Base-by-base conservation (phyloP, 2,113 vertebrate genomes). In the Malurus alboscapulatus region DNA sequence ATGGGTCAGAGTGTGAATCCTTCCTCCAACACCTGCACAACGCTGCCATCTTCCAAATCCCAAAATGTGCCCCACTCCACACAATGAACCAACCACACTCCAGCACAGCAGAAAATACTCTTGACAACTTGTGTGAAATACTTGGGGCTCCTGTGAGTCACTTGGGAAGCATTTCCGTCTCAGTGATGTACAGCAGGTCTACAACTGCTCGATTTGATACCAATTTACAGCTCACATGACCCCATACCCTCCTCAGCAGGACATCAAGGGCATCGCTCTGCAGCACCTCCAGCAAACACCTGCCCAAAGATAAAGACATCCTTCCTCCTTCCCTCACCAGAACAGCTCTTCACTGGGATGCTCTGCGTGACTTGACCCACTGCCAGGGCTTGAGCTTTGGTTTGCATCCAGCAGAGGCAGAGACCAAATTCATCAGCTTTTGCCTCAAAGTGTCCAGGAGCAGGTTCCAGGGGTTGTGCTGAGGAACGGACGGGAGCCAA, bases 361-460 rank as follows among this genome's bases (percentile, higher is more conserved):
- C 29, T 90, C 90, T 88, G 90, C 18, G 1, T 59, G 67, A 83
- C 63, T 95, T 96, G 95, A 85, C 79, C 82, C 2, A 0, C 79
- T 96, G 95, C 95, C 95, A 96, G 72, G 27, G 67, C 86, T 87
- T 61, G 42, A 88, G 75, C 63, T 61, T 92, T 96, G 96, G 88
- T 88, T 32, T 85, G 66, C 29, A 58, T 94, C 96, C 96, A 95
- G 90, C 63, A 90, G 92, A 66, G 90, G 51, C 19, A 67, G 75
- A 69, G 51, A 91, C 63, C 55, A 42, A 69, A 81, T 83, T 67
- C 69, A 40, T 72, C 7, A 3, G 59, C 26, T 92, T 92, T 86
- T 63, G 34, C 85, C 83, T 93, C 85, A 14, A 21, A 79, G 85
- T 1, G 0, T 80, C 79, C 55, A 51, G 79, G 78, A 1, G 0